Evolutionary conservation across 37 sponge, comb jelly and placozoan species (phyloP), one percentile per base, ranked within the genome.

Genomic region (Aplysina aerophoba): DNA sequence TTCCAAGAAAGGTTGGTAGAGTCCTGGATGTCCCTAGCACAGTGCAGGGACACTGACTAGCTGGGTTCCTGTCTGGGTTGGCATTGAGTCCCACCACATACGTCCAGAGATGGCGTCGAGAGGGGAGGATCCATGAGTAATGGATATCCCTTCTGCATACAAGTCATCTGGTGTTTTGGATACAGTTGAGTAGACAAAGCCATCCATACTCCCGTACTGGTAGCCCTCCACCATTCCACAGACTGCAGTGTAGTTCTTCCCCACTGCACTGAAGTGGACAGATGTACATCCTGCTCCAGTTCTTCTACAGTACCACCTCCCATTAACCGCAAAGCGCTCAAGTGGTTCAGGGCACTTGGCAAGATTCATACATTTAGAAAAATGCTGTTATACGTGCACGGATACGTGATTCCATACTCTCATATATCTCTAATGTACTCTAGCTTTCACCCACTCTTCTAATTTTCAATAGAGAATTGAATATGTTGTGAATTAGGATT

Each of bases 181-280:
- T 69, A 35, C 34, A 17, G 31, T 30, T n/a, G 71, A 69, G 6
- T 0, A 6, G 34, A 34, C 1, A 6, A 75, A 41, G 13, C 24
- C 78, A 36, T 75, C 54, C 37, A 36, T 4, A 36, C 16, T 21
- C 20, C 78, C 78, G 12, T 50, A 75, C 25, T 75, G 78, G 24
- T 75, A 75, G 37, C 41, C 78, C 37, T 75, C 54, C n/a, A 75
- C 53, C 78, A 75, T 75, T 50, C 78, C 78, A 75, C 78, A 75
- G 22, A 75, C 78, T 75, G 37, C 54, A 53, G 78, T 50, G 54
- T 75, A 75, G n/a, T 50, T 75, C 24, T 75, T 31, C 24, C 78
- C 78, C 35, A 36, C 12, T 36, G 78, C n/a, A 36, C 38, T 50
- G 40, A 75, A 75, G 54, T 75, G n/a, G 40, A 75, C 78, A 21